These are phyloP conservation scores for Rhineura floridana DNA, from an alignment of 2,113 vertebrate genomes.

Conservation along the genomic window DNA sequence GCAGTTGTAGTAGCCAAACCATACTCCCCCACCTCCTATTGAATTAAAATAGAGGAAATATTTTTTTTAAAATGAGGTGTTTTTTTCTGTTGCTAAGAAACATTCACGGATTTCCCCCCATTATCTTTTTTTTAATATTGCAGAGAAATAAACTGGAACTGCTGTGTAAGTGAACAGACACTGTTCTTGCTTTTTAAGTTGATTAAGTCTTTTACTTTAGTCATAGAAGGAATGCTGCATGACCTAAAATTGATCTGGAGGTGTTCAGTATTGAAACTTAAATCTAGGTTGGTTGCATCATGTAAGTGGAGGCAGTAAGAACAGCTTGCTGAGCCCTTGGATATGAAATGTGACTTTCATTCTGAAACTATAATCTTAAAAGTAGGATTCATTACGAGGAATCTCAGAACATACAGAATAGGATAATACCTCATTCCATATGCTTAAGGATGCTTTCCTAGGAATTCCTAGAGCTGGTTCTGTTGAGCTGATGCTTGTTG, in stretches of 20 bases:
- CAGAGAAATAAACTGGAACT: not conserved
- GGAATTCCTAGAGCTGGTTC: not conserved
- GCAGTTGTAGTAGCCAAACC: not conserved
- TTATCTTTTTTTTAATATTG: slow-evolving; percentile 24
- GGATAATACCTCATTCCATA: not conserved
- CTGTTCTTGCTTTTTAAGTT: fast-evolving
- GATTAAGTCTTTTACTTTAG: not conserved
- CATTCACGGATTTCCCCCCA: too few relatives aligned
- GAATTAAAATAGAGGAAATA: too few relatives aligned
- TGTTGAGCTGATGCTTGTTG: not conserved
- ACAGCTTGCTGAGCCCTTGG: not conserved
- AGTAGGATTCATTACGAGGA: not conserved
- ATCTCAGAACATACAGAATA: not conserved
- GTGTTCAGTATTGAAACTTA: slow-evolving; percentile 1
- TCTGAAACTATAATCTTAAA: not conserved
- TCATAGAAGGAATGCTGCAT: not conserved
- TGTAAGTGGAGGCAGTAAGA: not conserved
- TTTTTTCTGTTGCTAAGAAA: not conserved
- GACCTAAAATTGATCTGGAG: not conserved
- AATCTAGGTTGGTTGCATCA: not conserved
- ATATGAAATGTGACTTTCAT: not conserved
- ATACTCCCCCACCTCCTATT: not conserved
- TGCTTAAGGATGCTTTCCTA: not conserved
- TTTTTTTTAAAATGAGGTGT: not conserved
- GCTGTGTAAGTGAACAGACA: not conserved